Evolutionary conservation across 2,113 vertebrate genomes (phyloP), one percentile per base, ranked within the genome.

Genomic region (Nyctereutes procyonoides): DNA sequence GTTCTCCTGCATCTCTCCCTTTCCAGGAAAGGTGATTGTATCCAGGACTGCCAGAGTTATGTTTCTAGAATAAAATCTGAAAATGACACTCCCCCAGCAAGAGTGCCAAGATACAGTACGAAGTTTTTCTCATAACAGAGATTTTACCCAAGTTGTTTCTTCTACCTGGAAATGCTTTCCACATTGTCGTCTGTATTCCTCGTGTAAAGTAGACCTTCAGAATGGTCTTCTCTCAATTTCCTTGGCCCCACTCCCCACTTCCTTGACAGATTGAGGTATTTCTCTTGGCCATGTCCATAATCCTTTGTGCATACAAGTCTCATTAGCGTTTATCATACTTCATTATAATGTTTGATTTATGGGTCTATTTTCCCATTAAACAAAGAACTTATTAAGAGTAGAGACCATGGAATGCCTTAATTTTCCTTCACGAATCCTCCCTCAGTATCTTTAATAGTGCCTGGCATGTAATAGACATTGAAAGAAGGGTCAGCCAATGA

Each of bases 281-380:
- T 30, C 71, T 73, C 32, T 51, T 63, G 32, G 26, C 10, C 15
- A 5, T 10, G 32, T n/a, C 16, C 15, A 0, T 0, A 1, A 32
- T 51, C 28, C 30, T 55, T 88, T 55, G 35, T 30, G 91, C 56
- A 11, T 30, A 2, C 7, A 15, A 2, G 43, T 71, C 8, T 80
- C 62, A 8, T 13, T 28, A 51, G 7, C 32, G 65, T 17, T 63
- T 65, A 26, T 65, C 7, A 38, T 22, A 8, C n/a, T 14, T 7
- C 14, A 16, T 19, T 65, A 20, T 76, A 60, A 20, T 32, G 15
- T 17, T 28, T 43, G 63, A 13, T 12, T 79, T 5, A 53, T 67
- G 48, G 30, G 16, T 26, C 0, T 73, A 53, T 48, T 43, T 91
- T 11, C 12, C 35, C 69, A 17, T 87, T 43, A 83, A 62, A n/a